A percentile compares a stretch with the other conserved stretches of the same genome.
Evolutionary conservation across 2,113 vertebrate species (phyloP).

Genomic region (Centropristis striata): DNA sequence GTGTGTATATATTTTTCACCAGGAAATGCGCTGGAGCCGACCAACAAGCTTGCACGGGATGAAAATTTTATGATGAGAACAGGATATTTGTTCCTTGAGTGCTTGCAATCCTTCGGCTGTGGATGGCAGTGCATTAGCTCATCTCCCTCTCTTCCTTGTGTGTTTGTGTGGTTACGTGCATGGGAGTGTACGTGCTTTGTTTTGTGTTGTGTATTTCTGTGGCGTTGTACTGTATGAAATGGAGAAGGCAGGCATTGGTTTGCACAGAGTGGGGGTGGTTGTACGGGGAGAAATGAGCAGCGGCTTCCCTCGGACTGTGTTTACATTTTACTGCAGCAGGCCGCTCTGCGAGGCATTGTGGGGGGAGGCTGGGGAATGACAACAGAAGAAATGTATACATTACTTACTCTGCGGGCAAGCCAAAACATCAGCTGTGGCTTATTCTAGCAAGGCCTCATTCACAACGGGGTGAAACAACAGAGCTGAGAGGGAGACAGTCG

Average conservation of each 20-base stretch:
- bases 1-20: constrained; percentile 57
- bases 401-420: constrained; percentile 33
- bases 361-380: constrained; percentile 15
- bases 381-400: constrained; percentile 38
- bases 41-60: constrained; percentile 55
- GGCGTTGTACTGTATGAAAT: constrained; percentile 54
- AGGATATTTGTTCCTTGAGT: constrained; percentile 76
- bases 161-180: background rate
- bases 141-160: constrained; percentile 9
- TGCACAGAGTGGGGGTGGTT: constrained; percentile 24
- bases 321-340: constrained; percentile 61
- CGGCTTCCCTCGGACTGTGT: constrained; percentile 56
- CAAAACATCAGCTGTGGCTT: constrained; percentile 24
- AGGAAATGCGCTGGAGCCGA: constrained; percentile 37
- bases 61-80: constrained; percentile 74
- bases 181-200: constrained; percentile 36
- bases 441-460: constrained; percentile 23
- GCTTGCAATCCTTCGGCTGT: constrained; percentile 42
- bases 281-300: constrained; percentile 48
- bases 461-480: constrained; percentile 31
- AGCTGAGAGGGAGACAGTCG: constrained; percentile 26
- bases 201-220: constrained; percentile 51
- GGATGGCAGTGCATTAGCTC: constrained; percentile 63
- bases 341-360: background rate
- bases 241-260: constrained; percentile 44